Evolutionary conservation across 2,113 vertebrate species (phyloP).

Genomic region (Dermatemys mawii): DNA sequence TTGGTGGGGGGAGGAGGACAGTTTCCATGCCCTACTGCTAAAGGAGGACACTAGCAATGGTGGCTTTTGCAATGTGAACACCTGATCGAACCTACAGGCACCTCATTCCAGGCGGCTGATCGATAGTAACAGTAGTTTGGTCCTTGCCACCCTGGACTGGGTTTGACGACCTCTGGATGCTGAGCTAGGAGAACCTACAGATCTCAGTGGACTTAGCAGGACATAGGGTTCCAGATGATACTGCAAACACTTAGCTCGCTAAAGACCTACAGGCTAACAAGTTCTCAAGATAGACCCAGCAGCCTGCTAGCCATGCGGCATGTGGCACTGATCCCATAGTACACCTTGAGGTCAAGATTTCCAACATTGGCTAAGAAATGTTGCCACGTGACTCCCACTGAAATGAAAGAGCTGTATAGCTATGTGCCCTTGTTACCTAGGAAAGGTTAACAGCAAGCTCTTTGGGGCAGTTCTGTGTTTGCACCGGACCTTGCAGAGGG

Average conservation of each 20-base stretch:
- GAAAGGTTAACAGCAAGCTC: too few relatives aligned
- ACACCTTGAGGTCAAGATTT: background rate
- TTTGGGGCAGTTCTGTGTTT: background rate
- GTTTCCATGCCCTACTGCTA: background rate
- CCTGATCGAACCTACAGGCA: background rate
- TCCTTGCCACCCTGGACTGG: background rate
- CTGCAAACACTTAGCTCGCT: constrained; percentile 3
- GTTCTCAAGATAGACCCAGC: constrained; percentile 25
- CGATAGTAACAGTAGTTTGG: fast-evolving
- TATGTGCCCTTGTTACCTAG: background rate
- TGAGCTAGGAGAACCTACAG: constrained; percentile 8
- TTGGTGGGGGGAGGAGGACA: background rate
- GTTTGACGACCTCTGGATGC: constrained; percentile 48
- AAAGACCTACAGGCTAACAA: constrained; percentile 33
- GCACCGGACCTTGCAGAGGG: background rate
- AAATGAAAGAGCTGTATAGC: background rate
- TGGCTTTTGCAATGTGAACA: background rate
- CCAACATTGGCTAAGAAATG: background rate
- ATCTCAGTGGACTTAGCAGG: constrained; percentile 46
- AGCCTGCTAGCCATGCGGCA: background rate
- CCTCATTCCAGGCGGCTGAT: fast-evolving
- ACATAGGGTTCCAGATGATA: constrained; percentile 36
- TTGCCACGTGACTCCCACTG: background rate
- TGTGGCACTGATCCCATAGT: background rate
- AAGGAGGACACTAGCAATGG: background rate